Evolutionary conservation across 2,888 invertebrate species (phyloP).

Genomic region (Polydrusus tereticollis): DNA sequence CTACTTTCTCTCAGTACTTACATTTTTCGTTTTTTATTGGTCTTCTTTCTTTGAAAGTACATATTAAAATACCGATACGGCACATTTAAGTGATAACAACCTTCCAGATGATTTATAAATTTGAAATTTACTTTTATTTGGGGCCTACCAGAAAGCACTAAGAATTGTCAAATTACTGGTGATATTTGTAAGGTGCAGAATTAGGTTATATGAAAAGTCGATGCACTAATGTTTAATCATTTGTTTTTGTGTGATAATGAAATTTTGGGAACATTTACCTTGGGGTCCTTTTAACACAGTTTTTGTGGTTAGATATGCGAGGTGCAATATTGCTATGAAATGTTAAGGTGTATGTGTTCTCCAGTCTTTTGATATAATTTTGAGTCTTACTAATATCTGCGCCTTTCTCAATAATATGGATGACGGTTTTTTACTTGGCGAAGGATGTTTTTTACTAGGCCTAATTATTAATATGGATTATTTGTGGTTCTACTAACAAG

Average conservation of each 20-base stretch:
- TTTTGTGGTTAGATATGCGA: not conserved
- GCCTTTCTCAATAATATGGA: too few relatives aligned
- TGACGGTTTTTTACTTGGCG: too few relatives aligned
- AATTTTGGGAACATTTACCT: not conserved
- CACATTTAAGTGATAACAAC: not conserved
- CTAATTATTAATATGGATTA: too few relatives aligned
- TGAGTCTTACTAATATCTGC: too few relatives aligned
- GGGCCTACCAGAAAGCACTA: slow-evolving; percentile 29
- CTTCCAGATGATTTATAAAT: not conserved
- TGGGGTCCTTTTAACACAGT: not conserved
- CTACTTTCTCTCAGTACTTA: too few relatives aligned
- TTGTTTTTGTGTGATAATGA: not conserved
- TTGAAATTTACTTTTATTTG: not conserved
- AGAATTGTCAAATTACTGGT: slow-evolving; percentile 11
- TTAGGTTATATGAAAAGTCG: slow-evolving; percentile 14
- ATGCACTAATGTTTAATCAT: not conserved
- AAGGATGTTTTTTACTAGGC: too few relatives aligned
- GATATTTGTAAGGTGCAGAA: slow-evolving; percentile 18
- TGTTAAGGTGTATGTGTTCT: too few relatives aligned
- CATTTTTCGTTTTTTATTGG: too few relatives aligned
- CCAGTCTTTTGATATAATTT: too few relatives aligned
- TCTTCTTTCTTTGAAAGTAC: too few relatives aligned
- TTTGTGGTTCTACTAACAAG: too few relatives aligned
- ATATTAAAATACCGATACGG: not conserved
- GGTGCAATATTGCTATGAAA: not conserved